Conservation (phyloP, 2,888 invertebrate species). For the Aleiodes alternator region DNA sequence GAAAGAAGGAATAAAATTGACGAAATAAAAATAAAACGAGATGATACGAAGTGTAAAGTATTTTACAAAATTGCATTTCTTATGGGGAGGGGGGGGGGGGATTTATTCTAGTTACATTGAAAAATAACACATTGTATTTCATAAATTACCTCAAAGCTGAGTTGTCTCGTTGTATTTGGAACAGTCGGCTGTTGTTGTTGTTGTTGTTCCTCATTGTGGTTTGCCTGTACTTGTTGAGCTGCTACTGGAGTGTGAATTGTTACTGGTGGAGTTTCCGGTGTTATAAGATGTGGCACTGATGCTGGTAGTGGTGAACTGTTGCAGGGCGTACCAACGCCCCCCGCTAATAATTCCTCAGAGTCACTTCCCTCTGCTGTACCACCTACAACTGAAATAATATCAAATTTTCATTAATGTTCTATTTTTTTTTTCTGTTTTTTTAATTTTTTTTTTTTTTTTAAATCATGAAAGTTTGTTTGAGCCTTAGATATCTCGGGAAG, state of each 20-base stretch:
- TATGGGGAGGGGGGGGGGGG: neutral
- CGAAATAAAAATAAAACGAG: neutral
- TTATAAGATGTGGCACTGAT: constrained; percentile 60
- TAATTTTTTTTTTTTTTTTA: constrained; percentile 12
- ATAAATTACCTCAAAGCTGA: constrained; percentile 75
- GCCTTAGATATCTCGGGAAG: neutral
- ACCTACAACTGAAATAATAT: constrained; percentile 66
- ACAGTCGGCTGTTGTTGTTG: constrained; percentile 56
- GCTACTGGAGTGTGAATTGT: constrained; percentile 60
- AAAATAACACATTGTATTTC: neutral
- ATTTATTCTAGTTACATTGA: constrained; percentile 16
- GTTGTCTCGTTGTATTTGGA: constrained; percentile 68
- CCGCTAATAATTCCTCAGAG: constrained; percentile 69
- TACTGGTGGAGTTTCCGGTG: constrained; percentile 61
- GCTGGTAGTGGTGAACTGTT: constrained; percentile 66
- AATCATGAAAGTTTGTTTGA: neutral
- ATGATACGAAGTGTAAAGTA: neutral
- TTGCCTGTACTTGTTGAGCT: constrained; percentile 61
- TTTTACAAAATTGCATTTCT: constrained; percentile 9
- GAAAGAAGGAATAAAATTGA: neutral
- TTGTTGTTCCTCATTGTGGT: constrained; percentile 65
- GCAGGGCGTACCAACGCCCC: constrained; percentile 67
- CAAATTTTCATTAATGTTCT: constrained; percentile 14
- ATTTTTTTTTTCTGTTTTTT: constrained; percentile 30
- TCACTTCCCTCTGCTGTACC: constrained; percentile 71